phyloP scores from a whole-genome alignment of 2,888 invertebrate species.

The Koerneria pararmatus region DNA sequence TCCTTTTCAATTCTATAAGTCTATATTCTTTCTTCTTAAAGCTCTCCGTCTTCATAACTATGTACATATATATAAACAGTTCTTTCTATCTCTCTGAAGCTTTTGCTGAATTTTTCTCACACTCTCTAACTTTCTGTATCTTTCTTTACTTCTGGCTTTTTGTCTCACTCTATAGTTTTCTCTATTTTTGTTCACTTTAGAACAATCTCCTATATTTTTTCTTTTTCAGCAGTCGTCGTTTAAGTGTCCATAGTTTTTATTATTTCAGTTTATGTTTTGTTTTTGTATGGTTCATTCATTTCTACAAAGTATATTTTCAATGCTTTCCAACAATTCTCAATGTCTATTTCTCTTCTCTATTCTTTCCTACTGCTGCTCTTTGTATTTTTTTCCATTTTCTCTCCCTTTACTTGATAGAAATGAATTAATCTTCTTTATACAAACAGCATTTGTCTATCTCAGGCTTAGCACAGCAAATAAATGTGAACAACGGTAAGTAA shows the following conservation, averaged over 20 bases:
- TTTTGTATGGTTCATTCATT: background rate
- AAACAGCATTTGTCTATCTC: too few relatives aligned
- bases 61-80: too few relatives aligned
- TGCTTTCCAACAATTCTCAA: background rate
- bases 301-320: background rate
- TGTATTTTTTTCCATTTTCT: slow-evolving; percentile 10
- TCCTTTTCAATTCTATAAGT: too few relatives aligned
- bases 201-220: background rate
- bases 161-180: background rate
- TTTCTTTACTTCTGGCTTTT: too few relatives aligned
- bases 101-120: too few relatives aligned
- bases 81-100: too few relatives aligned
- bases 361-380: slow-evolving; percentile 9
- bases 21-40: too few relatives aligned
- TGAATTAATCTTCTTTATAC: slow-evolving; percentile 7
- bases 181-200: background rate
- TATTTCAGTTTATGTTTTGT: background rate
- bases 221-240: background rate
- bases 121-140: too few relatives aligned
- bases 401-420: slow-evolving; percentile 14
- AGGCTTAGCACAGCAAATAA: too few relatives aligned
- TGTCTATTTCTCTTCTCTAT: background rate
- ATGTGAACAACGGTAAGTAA: background rate
- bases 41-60: too few relatives aligned
- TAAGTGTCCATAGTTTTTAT: background rate